Base-by-base conservation (phyloP, 2,113 vertebrate genomes). In the Forbesichthys papilliferus region DNA sequence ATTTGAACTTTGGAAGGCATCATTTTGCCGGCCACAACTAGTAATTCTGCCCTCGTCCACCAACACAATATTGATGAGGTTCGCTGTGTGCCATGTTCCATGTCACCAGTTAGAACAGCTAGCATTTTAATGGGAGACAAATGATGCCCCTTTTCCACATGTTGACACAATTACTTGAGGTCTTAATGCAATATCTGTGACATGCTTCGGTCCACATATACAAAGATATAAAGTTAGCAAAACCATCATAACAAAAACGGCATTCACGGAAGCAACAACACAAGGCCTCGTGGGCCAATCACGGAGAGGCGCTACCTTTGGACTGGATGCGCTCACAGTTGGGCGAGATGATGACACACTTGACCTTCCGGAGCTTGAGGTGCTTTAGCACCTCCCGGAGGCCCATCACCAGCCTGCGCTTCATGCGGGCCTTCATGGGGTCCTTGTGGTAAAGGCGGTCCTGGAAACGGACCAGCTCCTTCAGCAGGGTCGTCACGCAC, bases 371-470 rank as follows among this genome's bases (percentile, higher is more conserved):
- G 68, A 99, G 95, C 76, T 94, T 97, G 75, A 99, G 92, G 70
- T 99, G 95, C 83, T 99, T 99, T 61, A 96, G 88, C 42, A 99
- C 98, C 85, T 99, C 98, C 72, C 98, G 82, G 61, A 99, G 92
- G 18, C 98, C 98, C 96, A 99, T 94, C 54, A 99, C 98, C 0
- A 99, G 86, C n/a, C 98, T 92, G 13, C 96, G 93, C 82, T 98
- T 98, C 86, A 96, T 95, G 82, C 95, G 96, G 52, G 98, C 97
- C 85, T 98, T 98, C 78, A 96, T 94, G 7, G 98, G 98, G 76
- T 99, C 97, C 70, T 98, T 98, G 90, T 97, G 96, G 90, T 98
- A 97, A 79, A 96, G 91, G 1, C 97, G 96, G 86, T 99, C 98
- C 90, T 99, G 98, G 88, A 98, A 98, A 49, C 97, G 96, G 48